Conservation (phyloP, 2,888 invertebrate genomes). For the Mystacides longicornis region DNA sequence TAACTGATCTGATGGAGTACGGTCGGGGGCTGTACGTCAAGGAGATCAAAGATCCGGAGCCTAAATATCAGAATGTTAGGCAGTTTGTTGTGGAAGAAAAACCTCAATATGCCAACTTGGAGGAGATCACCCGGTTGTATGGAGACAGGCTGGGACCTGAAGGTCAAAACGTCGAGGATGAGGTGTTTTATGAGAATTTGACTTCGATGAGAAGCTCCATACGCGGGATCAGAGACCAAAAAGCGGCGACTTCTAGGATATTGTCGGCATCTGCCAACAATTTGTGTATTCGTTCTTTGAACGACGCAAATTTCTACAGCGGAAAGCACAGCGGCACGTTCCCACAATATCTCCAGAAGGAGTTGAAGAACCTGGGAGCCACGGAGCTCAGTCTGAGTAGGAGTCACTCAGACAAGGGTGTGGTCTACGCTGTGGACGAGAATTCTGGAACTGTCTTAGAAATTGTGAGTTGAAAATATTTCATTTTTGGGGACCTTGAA, state of each 20-base stretch:
- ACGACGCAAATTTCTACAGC: conserved; percentile 39
- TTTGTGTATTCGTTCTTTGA: conserved; percentile 48
- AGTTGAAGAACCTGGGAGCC: conserved; percentile 23
- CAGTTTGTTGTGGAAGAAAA: conserved; percentile 37
- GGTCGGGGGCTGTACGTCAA: conserved; percentile 45
- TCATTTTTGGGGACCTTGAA: no score
- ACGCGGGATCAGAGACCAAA: conserved; percentile 17
- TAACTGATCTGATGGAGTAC: conserved; percentile 31
- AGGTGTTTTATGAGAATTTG: conserved; percentile 48
- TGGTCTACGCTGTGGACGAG: conserved; percentile 31
- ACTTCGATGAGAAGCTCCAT: conserved; percentile 38
- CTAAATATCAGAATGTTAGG: conserved; percentile 45
- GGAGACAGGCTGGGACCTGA: conserved; percentile 48
- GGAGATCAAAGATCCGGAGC: conserved; percentile 34
- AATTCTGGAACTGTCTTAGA: conserved; percentile 10
- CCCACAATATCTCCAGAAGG: conserved; percentile 43
- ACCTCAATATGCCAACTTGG: conserved; percentile 46
- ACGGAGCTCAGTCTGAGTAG: conserved; percentile 27
- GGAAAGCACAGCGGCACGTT: conserved; percentile 42
- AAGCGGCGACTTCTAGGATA: conserved; percentile 37
- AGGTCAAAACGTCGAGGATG: conserved; percentile 48
- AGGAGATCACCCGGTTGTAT: conserved; percentile 47
- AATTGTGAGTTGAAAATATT: conserved; percentile 19
- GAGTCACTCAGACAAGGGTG: conserved; percentile 28
- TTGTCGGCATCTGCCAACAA: conserved; percentile 33